Evolutionary conservation across 2,797 vertebrate genomes (phyloP).

Genomic region (Galaxias olidus): DNA sequence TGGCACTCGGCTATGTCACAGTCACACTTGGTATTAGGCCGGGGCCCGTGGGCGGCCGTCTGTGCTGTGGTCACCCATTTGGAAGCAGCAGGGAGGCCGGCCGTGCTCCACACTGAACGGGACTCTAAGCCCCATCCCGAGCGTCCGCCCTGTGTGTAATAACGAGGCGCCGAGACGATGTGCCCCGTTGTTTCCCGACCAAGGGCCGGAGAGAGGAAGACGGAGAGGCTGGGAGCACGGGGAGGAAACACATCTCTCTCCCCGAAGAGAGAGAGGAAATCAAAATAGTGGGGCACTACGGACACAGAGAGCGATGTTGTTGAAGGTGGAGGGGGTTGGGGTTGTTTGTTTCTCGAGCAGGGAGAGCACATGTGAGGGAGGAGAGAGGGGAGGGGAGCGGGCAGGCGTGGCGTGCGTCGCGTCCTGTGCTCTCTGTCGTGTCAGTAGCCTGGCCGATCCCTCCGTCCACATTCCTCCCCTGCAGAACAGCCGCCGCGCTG

Average conservation of each 20-base stretch:
- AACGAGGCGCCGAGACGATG: constrained; percentile 39
- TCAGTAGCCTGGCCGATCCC: constrained; percentile 62
- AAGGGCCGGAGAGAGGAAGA: constrained; percentile 32
- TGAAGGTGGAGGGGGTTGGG: background rate
- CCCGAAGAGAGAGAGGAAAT: background rate
- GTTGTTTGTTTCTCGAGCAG: constrained; percentile 16
- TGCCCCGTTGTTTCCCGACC: constrained; percentile 35
- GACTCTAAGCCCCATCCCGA: background rate
- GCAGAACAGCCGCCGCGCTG: constrained; percentile 40
- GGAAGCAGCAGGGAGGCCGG: too few species aligned
- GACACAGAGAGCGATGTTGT: constrained; percentile 1
- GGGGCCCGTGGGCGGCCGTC: too few species aligned
- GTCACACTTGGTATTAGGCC: too few species aligned
- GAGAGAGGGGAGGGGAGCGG: constrained; percentile 39
- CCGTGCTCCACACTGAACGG: too few species aligned
- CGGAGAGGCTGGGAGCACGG: constrained; percentile 6
- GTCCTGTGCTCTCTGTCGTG: constrained; percentile 40
- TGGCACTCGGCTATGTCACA: too few species aligned
- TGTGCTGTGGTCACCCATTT: too few species aligned
- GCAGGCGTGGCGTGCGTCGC: constrained; percentile 67
- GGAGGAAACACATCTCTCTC: constrained; percentile 18
- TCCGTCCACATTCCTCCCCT: constrained; percentile 71
- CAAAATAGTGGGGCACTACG: background rate
- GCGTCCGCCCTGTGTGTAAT: background rate
- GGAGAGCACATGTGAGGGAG: too few species aligned